Evolutionary conservation across 2,888 invertebrate genomes (phyloP).

Genomic region (Caenorhabditis sulstoni): DNA sequence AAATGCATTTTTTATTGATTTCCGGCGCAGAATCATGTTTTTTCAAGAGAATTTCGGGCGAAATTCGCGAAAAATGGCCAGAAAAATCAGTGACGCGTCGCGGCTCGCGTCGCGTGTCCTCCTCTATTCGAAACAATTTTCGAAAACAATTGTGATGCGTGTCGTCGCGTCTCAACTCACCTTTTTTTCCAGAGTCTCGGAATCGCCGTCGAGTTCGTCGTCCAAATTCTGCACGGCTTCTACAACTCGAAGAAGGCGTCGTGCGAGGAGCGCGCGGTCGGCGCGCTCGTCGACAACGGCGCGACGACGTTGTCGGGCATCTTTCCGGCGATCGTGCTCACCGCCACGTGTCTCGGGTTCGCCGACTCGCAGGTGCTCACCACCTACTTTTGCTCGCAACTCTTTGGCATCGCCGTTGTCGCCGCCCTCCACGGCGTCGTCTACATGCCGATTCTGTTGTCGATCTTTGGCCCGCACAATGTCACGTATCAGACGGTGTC

Average conservation of each 20-base stretch:
- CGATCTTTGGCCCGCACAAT: constrained; percentile 40
- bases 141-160: too few relatives aligned
- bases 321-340: constrained; percentile 48
- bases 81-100: too few relatives aligned
- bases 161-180: too few relatives aligned
- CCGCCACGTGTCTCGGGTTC: constrained; percentile 25
- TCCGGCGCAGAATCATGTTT: too few relatives aligned
- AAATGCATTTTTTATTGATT: too few relatives aligned
- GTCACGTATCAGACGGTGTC: constrained; percentile 21
- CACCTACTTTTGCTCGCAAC: constrained; percentile 47
- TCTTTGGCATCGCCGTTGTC: constrained; percentile 46
- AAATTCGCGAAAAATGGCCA: too few relatives aligned
- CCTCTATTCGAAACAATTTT: too few relatives aligned
- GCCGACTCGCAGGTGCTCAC: constrained; percentile 51
- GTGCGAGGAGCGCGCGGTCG: constrained; percentile 35
- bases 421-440: constrained; percentile 39
- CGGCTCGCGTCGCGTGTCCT: too few relatives aligned
- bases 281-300: constrained; percentile 37
- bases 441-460: constrained; percentile 43
- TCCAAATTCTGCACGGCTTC: constrained; percentile 50
- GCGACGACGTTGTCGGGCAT: constrained; percentile 52
- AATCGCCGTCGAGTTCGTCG: constrained; percentile 53
- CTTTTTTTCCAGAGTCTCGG: constrained; percentile 38
- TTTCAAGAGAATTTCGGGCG: too few relatives aligned
- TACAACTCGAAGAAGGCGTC: constrained; percentile 47